Conservation (phyloP, 2,888 invertebrate species). For the Seira ritae region DNA sequence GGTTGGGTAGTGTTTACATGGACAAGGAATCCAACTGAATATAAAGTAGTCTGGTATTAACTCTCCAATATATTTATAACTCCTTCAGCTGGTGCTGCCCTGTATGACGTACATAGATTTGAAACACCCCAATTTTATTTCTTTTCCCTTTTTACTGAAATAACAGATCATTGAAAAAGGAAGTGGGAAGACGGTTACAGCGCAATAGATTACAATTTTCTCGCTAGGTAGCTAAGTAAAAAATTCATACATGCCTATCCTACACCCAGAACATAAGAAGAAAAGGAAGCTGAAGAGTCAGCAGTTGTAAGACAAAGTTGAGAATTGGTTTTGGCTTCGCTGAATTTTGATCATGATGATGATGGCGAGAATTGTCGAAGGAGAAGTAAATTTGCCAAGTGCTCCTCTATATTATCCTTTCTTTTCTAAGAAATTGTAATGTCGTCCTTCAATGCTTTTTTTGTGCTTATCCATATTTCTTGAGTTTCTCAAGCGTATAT, state of each 20-base stretch:
- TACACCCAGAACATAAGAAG: not conserved
- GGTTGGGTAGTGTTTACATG: constrained; percentile 22
- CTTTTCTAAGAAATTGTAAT: not conserved
- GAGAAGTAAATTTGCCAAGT: constrained; percentile 64
- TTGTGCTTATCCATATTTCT: constrained; percentile 26
- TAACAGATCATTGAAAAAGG: not conserved
- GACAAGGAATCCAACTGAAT: constrained; percentile 33
- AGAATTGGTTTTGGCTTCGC: constrained; percentile 57
- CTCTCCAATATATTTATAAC: not conserved
- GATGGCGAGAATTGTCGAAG: constrained; percentile 60
- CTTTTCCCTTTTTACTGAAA: not conserved
- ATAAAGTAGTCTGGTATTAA: constrained; percentile 38
- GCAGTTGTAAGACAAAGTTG: constrained; percentile 36
- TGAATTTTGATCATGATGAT: constrained; percentile 61
- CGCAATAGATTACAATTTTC: constrained; percentile 1
- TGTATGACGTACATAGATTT: constrained; percentile 6
- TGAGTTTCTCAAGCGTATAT: constrained; percentile 5
- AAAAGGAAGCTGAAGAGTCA: constrained; percentile 20
- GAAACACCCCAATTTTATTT: constrained; percentile 9
- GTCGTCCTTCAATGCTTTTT: no score
- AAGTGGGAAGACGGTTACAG: not conserved
- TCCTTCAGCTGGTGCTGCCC: constrained; percentile 9
- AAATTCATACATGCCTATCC: not conserved
- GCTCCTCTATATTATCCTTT: constrained; percentile 46
- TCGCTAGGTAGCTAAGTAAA: constrained; percentile 26